Percentiles rank a stretch among this genome's conserved stretches.
phyloP scores from a whole-genome alignment of 2,888 invertebrate genomes.

The Cerastoderma edule region DNA sequence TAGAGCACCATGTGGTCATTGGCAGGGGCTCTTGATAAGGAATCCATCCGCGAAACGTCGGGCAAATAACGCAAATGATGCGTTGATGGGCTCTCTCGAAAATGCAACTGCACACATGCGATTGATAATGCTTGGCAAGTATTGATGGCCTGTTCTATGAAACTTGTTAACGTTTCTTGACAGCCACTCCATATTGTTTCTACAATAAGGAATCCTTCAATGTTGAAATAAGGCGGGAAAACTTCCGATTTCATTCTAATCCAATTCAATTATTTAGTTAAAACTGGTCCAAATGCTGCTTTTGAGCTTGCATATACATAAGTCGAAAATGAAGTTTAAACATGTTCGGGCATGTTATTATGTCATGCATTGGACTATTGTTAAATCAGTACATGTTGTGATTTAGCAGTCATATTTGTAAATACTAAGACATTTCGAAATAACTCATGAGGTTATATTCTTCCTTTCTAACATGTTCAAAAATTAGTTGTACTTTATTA shows the following conservation, averaged over 20 bases:
- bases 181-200: conserved; percentile 24
- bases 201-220: conserved; percentile 10
- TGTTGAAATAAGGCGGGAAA: conserved; percentile 27
- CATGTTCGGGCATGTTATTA: too few relatives aligned
- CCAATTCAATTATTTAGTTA: too few relatives aligned
- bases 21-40: conserved; percentile 51
- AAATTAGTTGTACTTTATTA: too few relatives aligned
- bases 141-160: conserved; percentile 40
- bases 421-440: too few relatives aligned
- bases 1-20: conserved; percentile 41
- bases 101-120: conserved; percentile 61
- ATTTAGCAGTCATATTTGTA: too few relatives aligned
- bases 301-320: too few relatives aligned
- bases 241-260: not conserved
- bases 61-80: conserved; percentile 53
- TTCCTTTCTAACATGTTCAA: too few relatives aligned
- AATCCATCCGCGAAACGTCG: conserved; percentile 42
- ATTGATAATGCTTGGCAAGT: conserved; percentile 58
- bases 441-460: too few relatives aligned
- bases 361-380: too few relatives aligned
- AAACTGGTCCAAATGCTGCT: too few relatives aligned
- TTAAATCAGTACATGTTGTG: too few relatives aligned
- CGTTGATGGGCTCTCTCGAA: conserved; percentile 51
- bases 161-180: conserved; percentile 21
- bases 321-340: too few relatives aligned